Evolutionary conservation across 2,888 invertebrate genomes (phyloP).

Genomic region (Antitype chi): DNA sequence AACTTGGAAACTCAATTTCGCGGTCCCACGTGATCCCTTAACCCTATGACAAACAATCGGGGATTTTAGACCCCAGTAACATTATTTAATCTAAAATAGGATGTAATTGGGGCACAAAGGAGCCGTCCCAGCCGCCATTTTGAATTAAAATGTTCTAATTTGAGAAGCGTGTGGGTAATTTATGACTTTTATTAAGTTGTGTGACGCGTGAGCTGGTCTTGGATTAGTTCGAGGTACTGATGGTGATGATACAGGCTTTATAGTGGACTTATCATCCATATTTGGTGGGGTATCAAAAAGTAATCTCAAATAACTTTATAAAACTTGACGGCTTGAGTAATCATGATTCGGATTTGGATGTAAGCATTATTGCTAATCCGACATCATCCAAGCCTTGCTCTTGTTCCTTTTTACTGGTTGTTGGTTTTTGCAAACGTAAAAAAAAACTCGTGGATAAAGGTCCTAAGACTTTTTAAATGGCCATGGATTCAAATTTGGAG

Average conservation of each 20-base stretch:
- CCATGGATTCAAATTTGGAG: not conserved
- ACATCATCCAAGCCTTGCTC: not conserved
- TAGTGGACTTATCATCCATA: not conserved
- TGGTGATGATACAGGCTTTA: not conserved
- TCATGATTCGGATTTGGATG: not conserved
- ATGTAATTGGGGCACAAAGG: constrained; percentile 49
- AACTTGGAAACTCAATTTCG: not conserved
- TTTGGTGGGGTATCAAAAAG: not conserved
- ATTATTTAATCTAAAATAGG: constrained; percentile 52
- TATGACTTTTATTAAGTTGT: constrained; percentile 49
- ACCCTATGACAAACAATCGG: constrained; percentile 41
- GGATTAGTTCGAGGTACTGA: constrained; percentile 14
- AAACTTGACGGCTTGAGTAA: not conserved
- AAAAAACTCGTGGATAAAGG: not conserved
- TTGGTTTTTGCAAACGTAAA: not conserved
- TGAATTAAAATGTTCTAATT: constrained; percentile 61
- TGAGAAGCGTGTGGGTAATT: constrained; percentile 38
- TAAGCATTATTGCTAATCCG: not conserved
- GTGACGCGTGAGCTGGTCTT: constrained; percentile 3
- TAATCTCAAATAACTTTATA: not conserved
- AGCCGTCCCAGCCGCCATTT: constrained; percentile 41
- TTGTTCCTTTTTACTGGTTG: not conserved
- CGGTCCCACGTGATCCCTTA: constrained; percentile 14
- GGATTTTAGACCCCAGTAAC: constrained; percentile 27
- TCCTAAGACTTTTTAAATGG: not conserved